Evolutionary conservation across 2,888 invertebrate genomes (phyloP), one percentile per base, ranked within the genome.

Genomic region (Autographa gamma): DNA sequence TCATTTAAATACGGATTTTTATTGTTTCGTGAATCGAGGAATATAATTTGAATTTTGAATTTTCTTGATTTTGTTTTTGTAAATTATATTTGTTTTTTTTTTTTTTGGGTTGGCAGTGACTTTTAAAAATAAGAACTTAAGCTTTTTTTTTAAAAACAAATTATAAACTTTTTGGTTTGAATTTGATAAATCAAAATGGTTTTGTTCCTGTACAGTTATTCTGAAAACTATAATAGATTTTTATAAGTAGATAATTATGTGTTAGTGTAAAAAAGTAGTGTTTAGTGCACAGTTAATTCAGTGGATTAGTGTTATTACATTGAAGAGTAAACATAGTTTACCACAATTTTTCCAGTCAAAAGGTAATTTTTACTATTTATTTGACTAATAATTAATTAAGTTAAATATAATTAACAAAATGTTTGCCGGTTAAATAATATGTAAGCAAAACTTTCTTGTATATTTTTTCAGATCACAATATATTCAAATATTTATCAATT

Each of bases 321-420:
- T 48, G 52, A 32, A 65, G 52, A 31, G 9, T 43, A 32, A 14
- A 56, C n/a, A 16, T 38, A 18, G 1, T 5, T 7, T 54, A 25
- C 18, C 13, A 56, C 25, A 56, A 56, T 56, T 56, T 56, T 16
- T 60, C 52, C 80, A 14, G 19, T 41, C 19, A 3, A 13, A 13
- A 67, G 77, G 77, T 77, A 76, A 65, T 19, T 52, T 7, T 19
- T 63, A 43, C 4, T 9, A 11, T 48, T 48, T 48, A n/a, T 19
- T n/a, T 48, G 1, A 8, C n/a, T 25, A 14, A n/a, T 3, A 34
- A 34, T 34, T 34, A 8, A 34, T 5, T 34, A 34, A 34, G 34
- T 34, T 34, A 34, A 6, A 8, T 34, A 34, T 8, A 34, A 34
- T 34, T 34, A 34, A 25, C 25, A 25, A 25, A 25, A 25, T 3